A percentile compares a stretch with the other conserved stretches of the same genome.
phyloP scores from a whole-genome alignment of 1,140 invertebrate genomes.

The Sipha flava region DNA sequence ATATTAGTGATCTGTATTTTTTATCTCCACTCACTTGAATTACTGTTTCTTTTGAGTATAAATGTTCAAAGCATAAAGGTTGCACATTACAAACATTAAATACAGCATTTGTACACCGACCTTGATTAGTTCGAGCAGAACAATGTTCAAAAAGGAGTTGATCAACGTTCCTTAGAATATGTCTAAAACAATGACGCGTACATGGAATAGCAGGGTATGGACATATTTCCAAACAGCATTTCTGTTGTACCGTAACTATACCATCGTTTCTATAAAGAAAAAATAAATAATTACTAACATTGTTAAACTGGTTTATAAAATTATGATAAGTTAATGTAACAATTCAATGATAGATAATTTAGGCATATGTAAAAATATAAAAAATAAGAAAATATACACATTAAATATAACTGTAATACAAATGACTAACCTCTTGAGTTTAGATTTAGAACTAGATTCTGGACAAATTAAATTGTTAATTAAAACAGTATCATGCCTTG shows the following conservation, averaged over 20 bases:
- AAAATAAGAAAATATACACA: no score
- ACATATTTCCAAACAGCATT: conserved; percentile 36
- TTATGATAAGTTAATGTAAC: no score
- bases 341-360: no score
- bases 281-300: no score
- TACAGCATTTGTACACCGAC: conserved; percentile 79
- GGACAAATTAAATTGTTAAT: not conserved
- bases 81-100: conserved; percentile 75
- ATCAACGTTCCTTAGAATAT: conserved; percentile 78
- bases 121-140: conserved; percentile 78
- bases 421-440: not conserved
- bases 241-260: conserved; percentile 4
- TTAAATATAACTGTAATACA: no score
- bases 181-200: conserved; percentile 69
- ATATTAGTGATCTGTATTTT: not conserved
- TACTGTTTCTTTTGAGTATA: not conserved
- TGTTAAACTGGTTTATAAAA: no score
- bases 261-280: conserved; percentile 15
- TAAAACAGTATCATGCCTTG: not conserved
- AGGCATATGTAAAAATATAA: no score
- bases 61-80: conserved; percentile 71
- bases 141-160: conserved; percentile 83
- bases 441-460: not conserved
- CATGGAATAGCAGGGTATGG: conserved; percentile 59
- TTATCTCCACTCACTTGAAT: not conserved